Evolutionary conservation across 2,888 invertebrate genomes (phyloP).

Genomic region (Volucella inanis): DNA sequence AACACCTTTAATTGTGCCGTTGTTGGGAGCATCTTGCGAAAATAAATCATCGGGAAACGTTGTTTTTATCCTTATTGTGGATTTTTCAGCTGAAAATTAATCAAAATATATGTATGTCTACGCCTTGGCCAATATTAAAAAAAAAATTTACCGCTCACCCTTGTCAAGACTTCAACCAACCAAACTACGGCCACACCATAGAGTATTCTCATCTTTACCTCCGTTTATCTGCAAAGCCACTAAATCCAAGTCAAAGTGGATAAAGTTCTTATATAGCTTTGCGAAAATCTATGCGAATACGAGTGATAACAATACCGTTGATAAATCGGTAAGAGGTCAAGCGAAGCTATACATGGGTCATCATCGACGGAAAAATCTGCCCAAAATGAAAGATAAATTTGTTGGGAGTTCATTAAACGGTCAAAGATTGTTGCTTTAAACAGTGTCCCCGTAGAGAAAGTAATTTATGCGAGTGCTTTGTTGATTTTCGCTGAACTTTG

Average conservation of each 20-base stretch:
- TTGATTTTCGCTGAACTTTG: conserved; percentile 39
- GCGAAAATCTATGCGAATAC: too few species aligned
- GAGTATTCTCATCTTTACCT: conserved; percentile 23
- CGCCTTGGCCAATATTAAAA: neutral
- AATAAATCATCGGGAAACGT: conserved; percentile 13
- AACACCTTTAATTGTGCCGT: neutral
- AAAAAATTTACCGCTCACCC: conserved; percentile 52
- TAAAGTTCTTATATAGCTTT: conserved; percentile 34
- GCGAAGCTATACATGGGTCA: conserved; percentile 24
- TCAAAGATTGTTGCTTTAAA: conserved; percentile 27
- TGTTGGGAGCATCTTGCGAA: neutral
- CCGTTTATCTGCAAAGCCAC: conserved; percentile 15
- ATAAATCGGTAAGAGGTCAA: conserved; percentile 23
- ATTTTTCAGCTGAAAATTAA: conserved; percentile 18
- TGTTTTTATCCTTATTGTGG: conserved; percentile 5
- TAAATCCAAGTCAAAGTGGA: conserved; percentile 31
- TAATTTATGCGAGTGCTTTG: conserved; percentile 59
- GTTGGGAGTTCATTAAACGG: conserved; percentile 6
- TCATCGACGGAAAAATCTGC: conserved; percentile 8
- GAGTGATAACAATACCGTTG: neutral
- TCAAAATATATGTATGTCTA: neutral
- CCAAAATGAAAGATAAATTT: conserved; percentile 24
- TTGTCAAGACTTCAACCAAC: conserved; percentile 31
- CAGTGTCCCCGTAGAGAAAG: conserved; percentile 5
- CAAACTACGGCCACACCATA: neutral